Percentiles rank a stretch among this genome's conserved stretches.
phyloP scores from a whole-genome alignment of 2,797 vertebrate species.

The Myripristis murdjan region DNA sequence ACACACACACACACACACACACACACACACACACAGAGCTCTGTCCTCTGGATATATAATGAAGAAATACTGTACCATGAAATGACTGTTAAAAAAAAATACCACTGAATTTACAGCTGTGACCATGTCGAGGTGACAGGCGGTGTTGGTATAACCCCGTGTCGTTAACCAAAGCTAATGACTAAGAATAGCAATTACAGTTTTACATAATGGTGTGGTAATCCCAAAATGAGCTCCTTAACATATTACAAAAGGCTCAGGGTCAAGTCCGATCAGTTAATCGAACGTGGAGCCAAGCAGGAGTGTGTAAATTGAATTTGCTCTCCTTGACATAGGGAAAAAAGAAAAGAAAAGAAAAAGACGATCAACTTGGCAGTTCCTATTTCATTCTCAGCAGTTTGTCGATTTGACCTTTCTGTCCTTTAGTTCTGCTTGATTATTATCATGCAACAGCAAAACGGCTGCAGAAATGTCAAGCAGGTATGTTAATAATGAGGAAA shows the following conservation, averaged over 20 bases:
- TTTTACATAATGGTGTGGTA: neutral
- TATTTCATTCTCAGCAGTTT: conserved; percentile 1
- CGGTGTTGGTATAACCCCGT: no score
- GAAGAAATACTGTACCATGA: no score
- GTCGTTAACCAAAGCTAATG: neutral
- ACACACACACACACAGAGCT: no score
- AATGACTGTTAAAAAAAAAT: no score
- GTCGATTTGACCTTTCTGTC: conserved; percentile 5
- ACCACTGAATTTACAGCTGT: no score
- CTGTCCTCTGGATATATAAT: no score
- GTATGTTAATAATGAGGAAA: neutral
- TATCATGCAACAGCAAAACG: neutral
- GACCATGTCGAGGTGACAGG: no score
- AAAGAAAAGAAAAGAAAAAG: no score
- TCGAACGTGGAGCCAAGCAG: no score
- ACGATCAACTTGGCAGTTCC: neutral
- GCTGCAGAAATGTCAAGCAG: conserved; percentile 1
- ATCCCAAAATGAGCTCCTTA: neutral
- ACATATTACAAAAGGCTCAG: no score
- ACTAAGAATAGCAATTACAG: neutral
- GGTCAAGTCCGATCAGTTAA: neutral
- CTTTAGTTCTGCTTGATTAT: neutral
- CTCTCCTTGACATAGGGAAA: neutral
- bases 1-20: no score
- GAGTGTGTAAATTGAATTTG: conserved; percentile 1